Evolutionary conservation across 2,113 vertebrate species (phyloP), one percentile per base, ranked within the genome.

Genomic region (Poecilia latipinna): DNA sequence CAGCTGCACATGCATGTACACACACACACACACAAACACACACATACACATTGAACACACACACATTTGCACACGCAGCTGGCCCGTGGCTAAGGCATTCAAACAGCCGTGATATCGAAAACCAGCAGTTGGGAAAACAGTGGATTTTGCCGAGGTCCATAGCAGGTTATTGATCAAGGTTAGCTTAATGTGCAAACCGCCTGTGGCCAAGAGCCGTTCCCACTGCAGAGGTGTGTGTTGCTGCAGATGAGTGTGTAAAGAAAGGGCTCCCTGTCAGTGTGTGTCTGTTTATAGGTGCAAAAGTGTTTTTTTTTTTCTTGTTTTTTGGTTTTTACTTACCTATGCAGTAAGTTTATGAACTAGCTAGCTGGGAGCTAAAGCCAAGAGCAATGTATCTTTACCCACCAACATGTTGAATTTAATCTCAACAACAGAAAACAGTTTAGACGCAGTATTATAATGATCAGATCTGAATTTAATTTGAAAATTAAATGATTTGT

Each of bases 61-160:
- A 83, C 66, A 73, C 28, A 37, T 32, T 72, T 57, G 51, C 71
- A 75, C 74, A 78, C 68, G 80, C 61, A 82, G 74, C 80, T 86
- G 90, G 92, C 94, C 93, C 63, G 74, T 91, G 92, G 93, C 94
- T 90, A 94, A 73, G 86, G 88, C 90, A 91, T 92, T 94, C 92
- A 94, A 94, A 94, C 90, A 93, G 93, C 91, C 93, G 80, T 93
- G 94, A 93, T 95, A 94, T 94, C 94, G 90, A 93, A 93, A 94
- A 94, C 92, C 91, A 90, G 92, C 92, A 91, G 84, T 68, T 80
- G 78, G 83, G 70, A 91, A 87, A 93, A 86, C 90, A 88, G 89
- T 86, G 79, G 87, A 90, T 91, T 90, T 87, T 90, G 86, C 86
- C 89, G 91, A 92, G 87, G 93, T 94, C 93, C 90, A 91, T 80